phyloP scores from a whole-genome alignment of 2,888 invertebrate species.

The Brachycybe producta region DNA sequence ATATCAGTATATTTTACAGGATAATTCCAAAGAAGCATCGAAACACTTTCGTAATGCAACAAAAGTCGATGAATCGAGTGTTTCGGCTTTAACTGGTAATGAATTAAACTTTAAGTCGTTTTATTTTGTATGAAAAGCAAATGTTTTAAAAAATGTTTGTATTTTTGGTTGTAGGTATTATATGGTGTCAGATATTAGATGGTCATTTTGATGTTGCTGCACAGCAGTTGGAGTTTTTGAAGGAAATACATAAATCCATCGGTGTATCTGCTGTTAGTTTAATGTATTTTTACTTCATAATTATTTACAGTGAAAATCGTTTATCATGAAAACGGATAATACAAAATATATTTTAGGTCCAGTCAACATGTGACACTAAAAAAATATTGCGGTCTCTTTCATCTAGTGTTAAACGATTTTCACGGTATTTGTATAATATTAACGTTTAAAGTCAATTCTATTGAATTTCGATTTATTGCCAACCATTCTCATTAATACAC shows the following conservation, averaged over 20 bases:
- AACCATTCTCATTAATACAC: too few relatives aligned
- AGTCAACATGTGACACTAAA: too few relatives aligned
- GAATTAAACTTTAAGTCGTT: not conserved
- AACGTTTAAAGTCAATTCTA: too few relatives aligned
- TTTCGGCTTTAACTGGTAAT: slow-evolving; percentile 48
- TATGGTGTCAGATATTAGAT: slow-evolving; percentile 65
- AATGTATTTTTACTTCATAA: not conserved
- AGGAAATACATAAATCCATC: slow-evolving; percentile 58
- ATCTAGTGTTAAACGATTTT: too few relatives aligned
- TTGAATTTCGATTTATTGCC: too few relatives aligned
- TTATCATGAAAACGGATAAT: too few relatives aligned
- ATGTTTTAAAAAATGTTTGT: not conserved
- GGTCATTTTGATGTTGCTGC: slow-evolving; percentile 57
- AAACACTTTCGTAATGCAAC: slow-evolving; percentile 66
- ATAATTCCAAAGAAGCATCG: slow-evolving; percentile 62
- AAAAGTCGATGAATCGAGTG: slow-evolving; percentile 69
- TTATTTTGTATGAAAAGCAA: not conserved
- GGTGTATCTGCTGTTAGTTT: slow-evolving; percentile 47
- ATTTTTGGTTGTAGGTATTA: slow-evolving; percentile 48
- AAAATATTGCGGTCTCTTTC: too few relatives aligned
- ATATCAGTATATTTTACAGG: slow-evolving; percentile 58
- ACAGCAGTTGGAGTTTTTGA: slow-evolving; percentile 73
- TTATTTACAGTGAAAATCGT: too few relatives aligned
- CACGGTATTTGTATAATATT: too few relatives aligned
- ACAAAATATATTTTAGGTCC: too few relatives aligned